Evolutionary conservation across 2,797 vertebrate species (phyloP), one percentile per base, ranked within the genome.

Genomic region (Momotus momota): DNA sequence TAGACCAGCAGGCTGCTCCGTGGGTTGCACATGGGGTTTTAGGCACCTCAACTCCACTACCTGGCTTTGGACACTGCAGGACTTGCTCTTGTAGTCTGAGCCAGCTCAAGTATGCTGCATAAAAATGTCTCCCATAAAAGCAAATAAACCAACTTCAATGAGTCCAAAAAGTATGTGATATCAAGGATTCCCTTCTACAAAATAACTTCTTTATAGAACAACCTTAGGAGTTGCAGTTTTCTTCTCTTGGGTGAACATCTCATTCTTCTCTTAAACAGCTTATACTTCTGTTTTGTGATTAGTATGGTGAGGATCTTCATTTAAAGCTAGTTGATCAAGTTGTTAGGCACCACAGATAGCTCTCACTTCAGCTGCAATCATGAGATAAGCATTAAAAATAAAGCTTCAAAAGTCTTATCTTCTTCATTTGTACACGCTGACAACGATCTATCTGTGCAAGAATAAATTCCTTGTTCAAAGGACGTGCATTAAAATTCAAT

Each of bases 401-500:
- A 49, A 25, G 0, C 35, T 92, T 96, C 92, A 80, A 41, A 90
- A 83, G 54, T 46, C 62, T 70, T 93, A 81, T 82, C 74, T 86
- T 80, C 69, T 78, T 94, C 45, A 72, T 91, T 73, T 94, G 80
- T 74, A 93, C 29, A 54, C 31, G 54, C 22, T 71, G 72, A 96
- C 49, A 96, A 66, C 9, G n/a, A 93, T 90, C 67, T 90, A 61
- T 23, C 58, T 35, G 41, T 10, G 33, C 46, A 75, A 85, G 78
- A 94, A 49, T 52, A 92, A 91, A 85, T 69, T 74, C 38, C 78
- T 88, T 57, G 40, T 93, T 87, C 35, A 91, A 91, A 92, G 61
- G 91, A 73, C 2, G 0, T 8, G 17, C 40, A 75, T 67, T 55
- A 79, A 77, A 92, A 82, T 82, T 81, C 64, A 21, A 8, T 43